Evolutionary conservation across 2,888 invertebrate species (phyloP), one percentile per base, ranked within the genome.

Genomic region (Brachyptera putata): DNA sequence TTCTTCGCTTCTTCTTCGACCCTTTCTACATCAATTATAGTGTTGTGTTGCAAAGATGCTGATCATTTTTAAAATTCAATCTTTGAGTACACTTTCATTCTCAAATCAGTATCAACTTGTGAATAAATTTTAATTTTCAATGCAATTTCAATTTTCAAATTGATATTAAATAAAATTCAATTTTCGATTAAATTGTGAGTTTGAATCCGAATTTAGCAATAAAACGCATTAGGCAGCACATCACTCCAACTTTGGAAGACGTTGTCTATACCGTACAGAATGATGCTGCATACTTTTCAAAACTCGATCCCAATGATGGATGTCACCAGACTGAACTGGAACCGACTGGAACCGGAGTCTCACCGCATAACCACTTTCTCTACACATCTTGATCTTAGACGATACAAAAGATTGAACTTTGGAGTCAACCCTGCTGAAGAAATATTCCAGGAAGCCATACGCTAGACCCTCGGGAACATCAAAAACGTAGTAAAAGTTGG

Each of bases 381-480:
- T 9, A 50, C 30, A 7, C 50, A 50, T 26, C 14, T 50, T 5
- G 50, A 50, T 13, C 21, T 50, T 7, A 2, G 30, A 30, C 16
- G 50, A 2, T 50, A 50, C 34, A 50, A 50, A 16, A 30, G 50
- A 4, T 34, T 50, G 5, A 50, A 30, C 16, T 50, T 50, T 50
- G 50, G 50, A n/a, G 50, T 50, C 7, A 50, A 30, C 16, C 50
- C 50, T 13, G 50, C 50, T 14, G 50, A 50, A 1, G 34, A 50
- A 30, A 21, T 30, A 9, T 50, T 50, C 21, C 50, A 50, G 14
- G 34, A 50, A 14, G 26, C 18, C 4, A 50, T 30, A 9, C 26
- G 26, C 16, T 50, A 50, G 34, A 16, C 34, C 14, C 16, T 50
- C n/a, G 3, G 16, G 4, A 50, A 50, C 50, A 50, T 50, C 18